Evolutionary conservation across 2,797 vertebrate species (phyloP), one percentile per base, ranked within the genome.

Genomic region (Calcarius lapponicus): DNA sequence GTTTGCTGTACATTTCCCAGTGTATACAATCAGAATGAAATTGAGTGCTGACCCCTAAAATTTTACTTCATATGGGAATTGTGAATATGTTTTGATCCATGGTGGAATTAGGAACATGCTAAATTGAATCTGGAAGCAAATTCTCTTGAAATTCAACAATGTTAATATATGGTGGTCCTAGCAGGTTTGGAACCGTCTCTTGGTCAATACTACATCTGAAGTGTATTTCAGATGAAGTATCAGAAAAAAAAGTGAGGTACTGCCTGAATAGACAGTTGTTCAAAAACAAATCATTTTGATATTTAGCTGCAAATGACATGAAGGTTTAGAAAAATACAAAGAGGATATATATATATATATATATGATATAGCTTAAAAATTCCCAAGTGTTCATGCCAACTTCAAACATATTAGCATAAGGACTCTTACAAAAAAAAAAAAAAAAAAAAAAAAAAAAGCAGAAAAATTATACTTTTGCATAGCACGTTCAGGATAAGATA

Each of bases 341-440:
- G 50, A 90, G 32, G 21, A 34, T 10, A 34, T 8, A 32, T 13
- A 36, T 24, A 13, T 45, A 47, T 13, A 83, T 88, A 93, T 88
- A 73, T 91, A 66, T 75, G 67, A 72, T 93, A 40, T 50, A 50
- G 82, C 70, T 95, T 96, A 43, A 86, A 90, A 87, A 82, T 86
- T 88, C 89, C 91, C 76, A 88, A 90, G 93, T 60, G 65, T 80
- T 74, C 66, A 16, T 87, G 50, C 69, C 61, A 92, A 94, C 93
- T 96, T 97, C 93, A 97, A 97, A 95, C 74, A 92, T 76, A 84
- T 90, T 94, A 95, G 38, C 74, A 74, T 85, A 93, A 90, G 85
- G 51, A 85, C 51, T 75, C 64, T 36, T 81, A 71, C 2, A 9
- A 51, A 51, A 66, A 90, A 90, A 95, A 92, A 73, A 40, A 87